Percentiles rank a stretch among this genome's conserved stretches.
Evolutionary conservation across 1,140 invertebrate species (phyloP).

Genomic region (Drosophila mayri): DNA sequence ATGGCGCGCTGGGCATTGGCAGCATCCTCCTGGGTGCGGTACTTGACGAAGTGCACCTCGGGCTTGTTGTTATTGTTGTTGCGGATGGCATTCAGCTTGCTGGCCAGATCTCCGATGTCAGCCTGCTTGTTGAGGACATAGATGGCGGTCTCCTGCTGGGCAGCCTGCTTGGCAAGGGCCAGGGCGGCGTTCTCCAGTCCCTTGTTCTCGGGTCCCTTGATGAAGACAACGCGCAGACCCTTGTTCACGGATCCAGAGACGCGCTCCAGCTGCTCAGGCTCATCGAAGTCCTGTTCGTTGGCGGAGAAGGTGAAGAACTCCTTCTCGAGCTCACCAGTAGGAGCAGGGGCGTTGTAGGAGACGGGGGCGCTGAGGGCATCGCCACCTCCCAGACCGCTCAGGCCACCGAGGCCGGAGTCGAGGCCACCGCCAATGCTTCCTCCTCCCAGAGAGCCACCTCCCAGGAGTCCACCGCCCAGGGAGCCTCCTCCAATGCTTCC

Average conservation of each 20-base stretch:
- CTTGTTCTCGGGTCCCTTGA: slow-evolving; percentile 68
- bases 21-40: slow-evolving; percentile 66
- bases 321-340: slow-evolving; percentile 56
- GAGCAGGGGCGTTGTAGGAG: slow-evolving; percentile 41
- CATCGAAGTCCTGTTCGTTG: slow-evolving; percentile 61
- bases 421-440: slow-evolving; percentile 26
- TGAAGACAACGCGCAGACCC: slow-evolving; percentile 65
- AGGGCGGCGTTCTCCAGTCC: slow-evolving; percentile 69
- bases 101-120: no score
- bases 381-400: slow-evolving; percentile 46
- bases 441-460: slow-evolving; percentile 25
- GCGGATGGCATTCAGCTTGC: no score
- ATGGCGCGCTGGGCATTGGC: slow-evolving; percentile 69
- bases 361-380: slow-evolving; percentile 34
- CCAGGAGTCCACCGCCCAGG: slow-evolving; percentile 27
- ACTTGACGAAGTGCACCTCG: slow-evolving; percentile 78
- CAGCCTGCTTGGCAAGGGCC: slow-evolving; percentile 61
- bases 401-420: slow-evolving; percentile 28
- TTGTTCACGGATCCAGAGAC: slow-evolving; percentile 51
- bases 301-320: slow-evolving; percentile 65
- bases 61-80: slow-evolving; percentile 74
- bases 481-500: slow-evolving; percentile 15
- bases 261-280: slow-evolving; percentile 41
- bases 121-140: no score
- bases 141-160: no score